Evolutionary conservation across 2,113 vertebrate species (phyloP), one percentile per base, ranked within the genome.

Genomic region (Eclectus roratus): DNA sequence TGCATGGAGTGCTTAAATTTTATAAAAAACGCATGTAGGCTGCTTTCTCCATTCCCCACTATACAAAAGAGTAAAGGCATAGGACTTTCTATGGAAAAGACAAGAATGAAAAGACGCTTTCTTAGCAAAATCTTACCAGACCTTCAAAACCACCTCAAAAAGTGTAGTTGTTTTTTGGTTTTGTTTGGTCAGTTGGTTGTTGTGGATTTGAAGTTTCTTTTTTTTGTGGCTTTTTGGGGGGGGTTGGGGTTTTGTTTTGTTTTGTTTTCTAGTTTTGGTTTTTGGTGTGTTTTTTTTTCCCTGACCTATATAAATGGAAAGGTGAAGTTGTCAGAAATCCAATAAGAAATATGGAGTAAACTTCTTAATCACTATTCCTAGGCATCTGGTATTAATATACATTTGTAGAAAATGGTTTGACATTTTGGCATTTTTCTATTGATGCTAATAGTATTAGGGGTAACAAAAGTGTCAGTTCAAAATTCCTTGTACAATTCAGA

Each of bases 361-460:
- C 41, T 84, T 35, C 44, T 96, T 84, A 83, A 95, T 96, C 53
- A n/a, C 50, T 43, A 28, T 91, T 95, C 28, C 19, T 46, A 88
- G 84, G 89, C 77, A 85, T 53, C 68, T 88, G 56, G 16, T 91
- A 80, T 93, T 96, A 90, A 68, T 73, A 68, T 23, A 35, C 43
- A 49, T 68, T 92, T 87, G 66, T 66, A 84, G 55, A 93, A 96
- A 94, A 80, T 56, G 16, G 9, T 69, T 80, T 97, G 95, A 95
- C 63, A 71, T 96, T 96, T 95, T 85, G 82, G 83, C 39, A 64
- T 81, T 94, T 95, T 97, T 89, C 76, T 46, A 35, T 88, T 95
- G 93, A 27, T 25, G 18, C 52, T 88, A 52, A 76, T 91, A 77
- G 37, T 29, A 87, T 85, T 72, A 77, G 37, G 63, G 61, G 55